phyloP scores from a whole-genome alignment of 1,140 invertebrate genomes.

The Dinoponera quadriceps region DNA sequence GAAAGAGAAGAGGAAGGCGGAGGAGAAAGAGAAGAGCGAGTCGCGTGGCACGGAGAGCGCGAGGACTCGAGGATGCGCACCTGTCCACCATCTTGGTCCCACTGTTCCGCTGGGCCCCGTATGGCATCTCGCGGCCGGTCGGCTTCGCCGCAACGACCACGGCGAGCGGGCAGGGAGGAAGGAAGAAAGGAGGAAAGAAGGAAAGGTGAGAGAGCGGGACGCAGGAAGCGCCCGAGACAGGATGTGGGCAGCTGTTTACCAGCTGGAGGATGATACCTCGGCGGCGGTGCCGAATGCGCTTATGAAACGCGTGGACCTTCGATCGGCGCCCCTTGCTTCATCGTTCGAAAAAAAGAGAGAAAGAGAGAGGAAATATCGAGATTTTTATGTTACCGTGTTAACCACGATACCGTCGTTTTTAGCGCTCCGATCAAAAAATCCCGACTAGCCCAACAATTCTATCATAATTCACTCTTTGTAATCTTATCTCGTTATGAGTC shows the following conservation, averaged over 20 bases:
- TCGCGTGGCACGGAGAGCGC: conserved; percentile 55
- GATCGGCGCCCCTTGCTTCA: background rate
- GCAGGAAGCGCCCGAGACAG: conserved; percentile 73
- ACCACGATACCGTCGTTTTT: background rate
- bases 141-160: background rate
- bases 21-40: background rate
- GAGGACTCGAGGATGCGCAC: conserved; percentile 57
- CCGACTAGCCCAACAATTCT: too few relatives aligned
- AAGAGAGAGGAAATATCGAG: conserved; percentile 16
- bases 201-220: conserved; percentile 59
- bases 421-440: too few relatives aligned
- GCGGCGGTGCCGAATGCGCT: conserved; percentile 53
- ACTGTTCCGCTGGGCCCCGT: conserved; percentile 44
- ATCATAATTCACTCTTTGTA: too few relatives aligned
- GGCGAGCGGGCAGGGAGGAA: conserved; percentile 18
- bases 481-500: too few relatives aligned
- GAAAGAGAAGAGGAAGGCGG: background rate
- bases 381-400: background rate
- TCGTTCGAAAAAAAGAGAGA: background rate
- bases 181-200: conserved; percentile 58
- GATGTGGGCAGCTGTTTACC: conserved; percentile 81
- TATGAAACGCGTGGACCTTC: conserved; percentile 49
- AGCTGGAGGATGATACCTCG: conserved; percentile 76
- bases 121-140: conserved; percentile 49
- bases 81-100: conserved; percentile 76